These are phyloP conservation scores for Acronicta aceris DNA, from an alignment of 2,888 invertebrate genomes.

Conservation along the genomic window DNA sequence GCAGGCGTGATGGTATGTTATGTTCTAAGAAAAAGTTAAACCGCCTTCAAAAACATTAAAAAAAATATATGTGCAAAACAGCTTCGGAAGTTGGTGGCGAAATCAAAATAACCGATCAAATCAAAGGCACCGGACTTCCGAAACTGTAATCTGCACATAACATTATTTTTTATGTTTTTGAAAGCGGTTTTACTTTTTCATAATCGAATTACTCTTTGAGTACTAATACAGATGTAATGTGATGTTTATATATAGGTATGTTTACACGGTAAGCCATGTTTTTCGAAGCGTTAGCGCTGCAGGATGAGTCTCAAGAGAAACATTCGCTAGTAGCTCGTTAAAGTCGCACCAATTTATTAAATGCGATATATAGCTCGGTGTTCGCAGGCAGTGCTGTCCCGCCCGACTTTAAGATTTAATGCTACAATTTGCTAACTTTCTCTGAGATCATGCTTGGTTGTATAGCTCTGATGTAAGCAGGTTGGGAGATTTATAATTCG, in stretches of 20 bases:
- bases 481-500: neutral
- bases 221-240: constrained; percentile 13
- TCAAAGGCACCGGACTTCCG: too few species aligned
- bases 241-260: constrained; percentile 42
- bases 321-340: constrained; percentile 69
- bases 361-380: constrained; percentile 63
- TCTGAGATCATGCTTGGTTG: constrained; percentile 30
- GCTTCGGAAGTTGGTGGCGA: too few species aligned
- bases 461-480: constrained; percentile 1
- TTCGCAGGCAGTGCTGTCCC: constrained; percentile 45
- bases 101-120: too few species aligned
- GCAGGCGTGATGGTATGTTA: too few species aligned
- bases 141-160: too few species aligned
- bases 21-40: too few species aligned
- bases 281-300: constrained; percentile 47
- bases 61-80: too few species aligned
- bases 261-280: constrained; percentile 47
- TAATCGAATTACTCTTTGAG: too few species aligned
- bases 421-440: constrained; percentile 47
- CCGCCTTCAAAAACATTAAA: too few species aligned
- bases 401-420: constrained; percentile 52
- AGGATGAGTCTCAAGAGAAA: constrained; percentile 68
- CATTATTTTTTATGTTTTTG: too few species aligned
- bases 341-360: constrained; percentile 69
- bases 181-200: too few species aligned